These are phyloP conservation scores for Leistus spinibarbis DNA, from an alignment of 2,888 invertebrate species.

Conservation along the genomic window DNA sequence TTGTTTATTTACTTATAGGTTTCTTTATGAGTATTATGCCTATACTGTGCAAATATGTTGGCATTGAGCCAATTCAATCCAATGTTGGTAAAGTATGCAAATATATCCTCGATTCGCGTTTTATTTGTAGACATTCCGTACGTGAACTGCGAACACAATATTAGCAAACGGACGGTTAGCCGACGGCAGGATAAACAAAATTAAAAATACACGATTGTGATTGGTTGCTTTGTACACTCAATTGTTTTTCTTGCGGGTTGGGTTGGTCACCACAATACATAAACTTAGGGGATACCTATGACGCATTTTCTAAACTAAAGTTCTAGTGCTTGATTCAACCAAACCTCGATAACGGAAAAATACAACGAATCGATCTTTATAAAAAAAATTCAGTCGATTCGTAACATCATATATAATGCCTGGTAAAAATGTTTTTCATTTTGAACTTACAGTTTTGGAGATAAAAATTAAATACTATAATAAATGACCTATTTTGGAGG, in stretches of 20 bases:
- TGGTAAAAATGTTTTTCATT: too few relatives aligned
- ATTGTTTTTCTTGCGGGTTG: not conserved
- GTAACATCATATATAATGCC: too few relatives aligned
- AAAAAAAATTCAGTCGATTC: too few relatives aligned
- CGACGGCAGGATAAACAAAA: not conserved
- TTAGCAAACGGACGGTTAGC: not conserved
- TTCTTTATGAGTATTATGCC: not conserved
- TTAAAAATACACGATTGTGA: not conserved
- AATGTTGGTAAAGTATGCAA: not conserved
- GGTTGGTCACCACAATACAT: not conserved
- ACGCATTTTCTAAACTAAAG: too few relatives aligned
- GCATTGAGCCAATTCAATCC: not conserved
- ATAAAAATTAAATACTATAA: too few relatives aligned
- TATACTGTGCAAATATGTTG: not conserved
- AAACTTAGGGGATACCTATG: too few relatives aligned
- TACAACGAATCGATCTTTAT: too few relatives aligned
- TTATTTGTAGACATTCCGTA: not conserved
- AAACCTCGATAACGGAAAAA: too few relatives aligned
- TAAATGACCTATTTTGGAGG: too few relatives aligned
- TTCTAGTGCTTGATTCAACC: too few relatives aligned
- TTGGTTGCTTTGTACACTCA: not conserved
- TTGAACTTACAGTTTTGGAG: too few relatives aligned
- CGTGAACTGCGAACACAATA: not conserved
- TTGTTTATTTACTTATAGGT: not conserved
- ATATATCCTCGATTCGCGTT: not conserved